Base-by-base conservation (phyloP, 2,797 vertebrate species). In the Typhlichthys subterraneus region DNA sequence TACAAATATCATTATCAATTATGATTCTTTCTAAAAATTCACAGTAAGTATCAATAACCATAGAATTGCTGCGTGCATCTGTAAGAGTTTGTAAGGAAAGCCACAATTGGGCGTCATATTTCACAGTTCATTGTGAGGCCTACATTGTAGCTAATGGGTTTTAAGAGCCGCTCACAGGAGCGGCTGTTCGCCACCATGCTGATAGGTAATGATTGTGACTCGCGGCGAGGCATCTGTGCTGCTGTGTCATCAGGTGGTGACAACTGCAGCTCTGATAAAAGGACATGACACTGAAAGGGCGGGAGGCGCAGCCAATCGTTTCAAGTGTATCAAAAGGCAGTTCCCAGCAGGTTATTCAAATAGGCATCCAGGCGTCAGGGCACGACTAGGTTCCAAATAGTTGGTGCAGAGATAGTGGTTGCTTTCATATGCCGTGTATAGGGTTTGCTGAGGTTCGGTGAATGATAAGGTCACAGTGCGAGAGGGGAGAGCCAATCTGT, bases 391-490 rank as follows among this genome's bases (percentile, higher is more conserved):
- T 67, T 65, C 51, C 79, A 57, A 61, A 47, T 10, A 47, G 72
- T 66, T 46, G 67, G 65, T 60, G 53, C 48, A 19, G 38, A 53
- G 9, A 33, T 45, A 38, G 59, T 38, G 53, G 29, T 55, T 23
- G 23, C 23, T 23, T 12, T 33, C 61, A 17, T 45, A 72, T 23
- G 10, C 19, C 60, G 65, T 59, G 53, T 59, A 66, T 66, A 29
- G 54, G 61, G 33, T 76, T 66, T 78, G 65, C 67, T 70, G 66
- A 73, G 50, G 65, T 85, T 79, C 73, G 72, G 72, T 67, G 66
- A 29, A 48, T 79, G 63, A 72, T 65, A 66, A 80, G 73, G 75
- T 91, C 89, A 90, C 89, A 90, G 88, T 88, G 85, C 82, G 80
- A 77, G 68, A 69, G 73, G 67, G 57, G 69, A 83, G 72, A 77